A percentile compares a stretch with the other conserved stretches of the same genome.
phyloP scores from a whole-genome alignment of 2,113 vertebrate species.

The Arenaria interpres region DNA sequence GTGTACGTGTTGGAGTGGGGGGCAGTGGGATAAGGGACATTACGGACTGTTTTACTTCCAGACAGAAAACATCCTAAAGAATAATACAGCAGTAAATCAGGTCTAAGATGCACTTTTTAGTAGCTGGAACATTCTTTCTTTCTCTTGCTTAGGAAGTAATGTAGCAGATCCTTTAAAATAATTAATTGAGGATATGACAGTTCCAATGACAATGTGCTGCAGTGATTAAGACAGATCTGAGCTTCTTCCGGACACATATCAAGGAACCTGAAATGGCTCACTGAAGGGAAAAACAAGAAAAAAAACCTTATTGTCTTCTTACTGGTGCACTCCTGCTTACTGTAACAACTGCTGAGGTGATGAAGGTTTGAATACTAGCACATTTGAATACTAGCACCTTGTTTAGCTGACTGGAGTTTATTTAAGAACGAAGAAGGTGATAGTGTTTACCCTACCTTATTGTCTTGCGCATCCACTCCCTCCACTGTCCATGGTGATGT shows the following conservation, averaged over 20 bases:
- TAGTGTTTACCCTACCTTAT: not conserved
- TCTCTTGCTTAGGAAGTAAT: not conserved
- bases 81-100: not conserved
- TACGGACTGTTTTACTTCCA: not conserved
- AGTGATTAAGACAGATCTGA: not conserved
- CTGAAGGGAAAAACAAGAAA: not conserved
- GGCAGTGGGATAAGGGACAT: not conserved
- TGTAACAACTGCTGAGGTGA: not conserved
- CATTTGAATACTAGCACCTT: not conserved
- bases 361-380: not conserved
- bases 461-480: fast-evolving
- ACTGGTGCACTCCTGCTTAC: not conserved
- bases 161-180: not conserved
- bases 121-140: not conserved
- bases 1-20: not conserved
- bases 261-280: not conserved
- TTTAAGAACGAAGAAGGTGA: not conserved
- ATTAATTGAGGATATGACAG: not conserved
- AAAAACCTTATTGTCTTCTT: not conserved
- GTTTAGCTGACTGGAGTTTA: not conserved
- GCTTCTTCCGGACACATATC: not conserved
- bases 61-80: not conserved
- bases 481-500: fast-evolving
- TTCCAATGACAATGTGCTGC: not conserved
- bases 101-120: not conserved